These are phyloP conservation scores for Hylyphantes graminicola DNA, from an alignment of 1,140 invertebrate genomes.

Conservation along the genomic window DNA sequence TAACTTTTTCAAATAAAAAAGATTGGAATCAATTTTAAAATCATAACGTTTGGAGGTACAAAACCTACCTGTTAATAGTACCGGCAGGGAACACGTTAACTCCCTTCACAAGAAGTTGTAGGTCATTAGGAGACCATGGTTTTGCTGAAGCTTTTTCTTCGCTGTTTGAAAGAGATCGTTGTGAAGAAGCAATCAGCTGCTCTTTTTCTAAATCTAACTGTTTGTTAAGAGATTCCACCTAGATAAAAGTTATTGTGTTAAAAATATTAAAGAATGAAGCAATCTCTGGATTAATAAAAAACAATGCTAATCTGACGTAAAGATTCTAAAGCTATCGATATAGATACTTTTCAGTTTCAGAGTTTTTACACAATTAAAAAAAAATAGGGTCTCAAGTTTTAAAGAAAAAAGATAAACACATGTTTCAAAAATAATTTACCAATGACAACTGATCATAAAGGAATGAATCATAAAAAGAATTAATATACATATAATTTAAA, in stretches of 20 bases:
- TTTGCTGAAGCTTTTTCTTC: conserved; percentile 59
- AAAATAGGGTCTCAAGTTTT: too few relatives aligned
- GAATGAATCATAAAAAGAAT: too few relatives aligned
- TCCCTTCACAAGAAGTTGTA: conserved; percentile 92
- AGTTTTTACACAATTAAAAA: too few relatives aligned
- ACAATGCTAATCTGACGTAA: neutral
- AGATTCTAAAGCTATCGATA: neutral
- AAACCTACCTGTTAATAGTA: conserved; percentile 80
- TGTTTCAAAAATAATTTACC: too few relatives aligned
- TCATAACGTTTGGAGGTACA: neutral
- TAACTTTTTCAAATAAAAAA: conserved; percentile 12
- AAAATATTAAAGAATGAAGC: neutral
- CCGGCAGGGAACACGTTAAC: conserved; percentile 97
- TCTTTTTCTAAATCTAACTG: conserved; percentile 81
- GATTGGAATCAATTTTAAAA: neutral
- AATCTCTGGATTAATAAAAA: neutral
- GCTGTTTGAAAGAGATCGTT: conserved; percentile 25
- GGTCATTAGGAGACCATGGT: conserved; percentile 83
- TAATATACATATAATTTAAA: too few relatives aligned
- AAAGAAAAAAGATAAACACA: too few relatives aligned
- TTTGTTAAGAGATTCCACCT: conserved; percentile 78
- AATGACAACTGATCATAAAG: too few relatives aligned
- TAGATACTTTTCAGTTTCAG: neutral
- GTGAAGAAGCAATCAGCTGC: conserved; percentile 63
- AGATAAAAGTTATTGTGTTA: neutral